A percentile compares a stretch with the other conserved stretches of the same genome.
Conservation (phyloP, 2,113 vertebrate species). For the Podocnemis expansa region DNA sequence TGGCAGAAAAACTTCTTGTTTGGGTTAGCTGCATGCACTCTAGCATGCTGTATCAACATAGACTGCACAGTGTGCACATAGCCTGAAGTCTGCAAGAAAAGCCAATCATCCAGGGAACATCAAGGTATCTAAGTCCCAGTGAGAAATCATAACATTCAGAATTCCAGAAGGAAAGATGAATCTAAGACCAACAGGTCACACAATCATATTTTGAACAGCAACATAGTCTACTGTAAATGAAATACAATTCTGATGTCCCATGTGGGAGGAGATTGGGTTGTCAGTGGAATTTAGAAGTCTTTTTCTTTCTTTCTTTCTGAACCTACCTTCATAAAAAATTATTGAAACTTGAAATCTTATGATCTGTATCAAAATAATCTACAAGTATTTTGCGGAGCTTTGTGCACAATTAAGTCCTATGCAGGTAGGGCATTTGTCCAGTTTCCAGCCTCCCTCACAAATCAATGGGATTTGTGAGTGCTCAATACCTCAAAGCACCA, state of each 20-base stretch:
- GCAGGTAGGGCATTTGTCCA: neutral
- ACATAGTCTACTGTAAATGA: neutral
- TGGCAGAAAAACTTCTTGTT: neutral
- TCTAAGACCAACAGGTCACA: neutral
- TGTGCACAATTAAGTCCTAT: neutral
- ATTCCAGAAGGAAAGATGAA: neutral
- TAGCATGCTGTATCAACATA: neutral
- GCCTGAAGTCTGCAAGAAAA: no score
- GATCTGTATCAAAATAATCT: neutral
- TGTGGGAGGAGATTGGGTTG: neutral
- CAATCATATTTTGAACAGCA: neutral
- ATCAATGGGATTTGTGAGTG: neutral
- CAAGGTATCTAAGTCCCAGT: neutral
- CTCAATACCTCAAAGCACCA: neutral
- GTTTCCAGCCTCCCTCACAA: neutral
- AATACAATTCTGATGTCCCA: neutral
- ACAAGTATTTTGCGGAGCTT: fast-evolving
- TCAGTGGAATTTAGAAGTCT: neutral
- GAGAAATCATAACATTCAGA: neutral
- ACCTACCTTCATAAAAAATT: neutral
- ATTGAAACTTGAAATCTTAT: neutral
- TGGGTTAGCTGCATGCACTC: neutral
- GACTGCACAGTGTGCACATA: neutral
- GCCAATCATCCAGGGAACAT: neutral
- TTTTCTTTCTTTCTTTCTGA: neutral